Evolutionary conservation across 2,888 invertebrate species (phyloP), one percentile per base, ranked within the genome.

Genomic region (Drosophila incognita): DNA sequence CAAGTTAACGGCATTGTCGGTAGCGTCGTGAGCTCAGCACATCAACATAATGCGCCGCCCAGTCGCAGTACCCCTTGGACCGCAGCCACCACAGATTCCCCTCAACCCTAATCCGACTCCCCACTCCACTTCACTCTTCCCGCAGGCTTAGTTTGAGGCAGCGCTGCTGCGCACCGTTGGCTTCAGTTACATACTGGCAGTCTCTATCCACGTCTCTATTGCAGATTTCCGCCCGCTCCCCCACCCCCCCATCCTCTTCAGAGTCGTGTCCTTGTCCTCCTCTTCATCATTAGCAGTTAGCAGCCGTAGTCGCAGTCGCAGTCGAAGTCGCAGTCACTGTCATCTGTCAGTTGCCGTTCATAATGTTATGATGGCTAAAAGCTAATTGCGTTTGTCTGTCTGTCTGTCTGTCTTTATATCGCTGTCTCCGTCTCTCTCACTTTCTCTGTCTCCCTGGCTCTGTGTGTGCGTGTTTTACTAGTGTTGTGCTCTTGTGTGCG

Each of bases 341-440:
- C 75, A 74, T 61, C 76, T 84, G 84, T 82, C 85, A 84, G 81
- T 74, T 85, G 78, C 68, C 74, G 84, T 78, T 87, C 89, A 87
- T 89, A 87, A 89, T 87, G 87, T 89, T 89, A 85, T 83, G 86
- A 85, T 87, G 87, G 77, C 89, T 89, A 86, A 86, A 88, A 87
- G 88, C 88, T 88, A 89, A 88, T 88, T 88, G 89, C 82, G 89
- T 89, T 89, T 88, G 83, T 89, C 87, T 84, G 83, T 82, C 64
- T 76, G 46, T 40, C 46, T 29, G n/a, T n/a, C 52, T 38, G 10
- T 49, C 56, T 29, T 7, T 15, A 27, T 18, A 2, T 56, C 15
- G 40, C 24, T 46, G 13, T 52, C 13, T 13, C 10, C 35, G 33
- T 42, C 36, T n/a, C 36, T 29, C 13, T 11, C 52, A 27, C 49